phyloP scores from a whole-genome alignment of 2,888 invertebrate species.

The Nematopogon swammerdamellus region DNA sequence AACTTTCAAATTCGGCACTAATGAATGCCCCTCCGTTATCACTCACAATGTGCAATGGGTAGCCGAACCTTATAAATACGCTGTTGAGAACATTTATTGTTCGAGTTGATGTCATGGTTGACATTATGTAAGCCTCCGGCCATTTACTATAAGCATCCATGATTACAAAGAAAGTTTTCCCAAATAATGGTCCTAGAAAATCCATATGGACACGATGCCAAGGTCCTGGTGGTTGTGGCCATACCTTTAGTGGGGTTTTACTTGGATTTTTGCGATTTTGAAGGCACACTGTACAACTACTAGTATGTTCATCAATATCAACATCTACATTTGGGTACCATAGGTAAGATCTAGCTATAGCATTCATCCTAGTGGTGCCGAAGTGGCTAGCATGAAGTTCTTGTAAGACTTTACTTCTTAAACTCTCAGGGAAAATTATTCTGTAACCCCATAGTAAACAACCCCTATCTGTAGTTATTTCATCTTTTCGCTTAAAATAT shows the following conservation, averaged over 20 bases:
- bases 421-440: conserved; percentile 4
- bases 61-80: not conserved
- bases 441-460: conserved; percentile 7
- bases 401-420: conserved; percentile 2
- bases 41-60: not conserved
- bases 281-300: not conserved
- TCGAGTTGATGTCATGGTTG: not conserved
- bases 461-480: conserved; percentile 5
- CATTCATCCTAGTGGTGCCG: conserved; percentile 7
- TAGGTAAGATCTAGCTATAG: conserved; percentile 8
- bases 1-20: not conserved
- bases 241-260: conserved; percentile 3
- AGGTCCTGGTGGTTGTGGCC: not conserved
- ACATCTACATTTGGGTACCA: conserved; percentile 9
- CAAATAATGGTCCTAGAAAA: too few relatives aligned
- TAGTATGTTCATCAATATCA: not conserved
- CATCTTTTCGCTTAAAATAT: not conserved
- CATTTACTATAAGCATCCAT: too few relatives aligned
- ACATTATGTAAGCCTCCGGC: too few relatives aligned
- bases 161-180: too few relatives aligned
- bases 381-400: conserved; percentile 9
- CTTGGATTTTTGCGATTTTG: not conserved
- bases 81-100: not conserved
- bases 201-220: too few relatives aligned
- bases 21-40: not conserved